Evolutionary conservation across 1,140 invertebrate genomes (phyloP), one percentile per base, ranked within the genome.

Genomic region (Agrypnia vestita): DNA sequence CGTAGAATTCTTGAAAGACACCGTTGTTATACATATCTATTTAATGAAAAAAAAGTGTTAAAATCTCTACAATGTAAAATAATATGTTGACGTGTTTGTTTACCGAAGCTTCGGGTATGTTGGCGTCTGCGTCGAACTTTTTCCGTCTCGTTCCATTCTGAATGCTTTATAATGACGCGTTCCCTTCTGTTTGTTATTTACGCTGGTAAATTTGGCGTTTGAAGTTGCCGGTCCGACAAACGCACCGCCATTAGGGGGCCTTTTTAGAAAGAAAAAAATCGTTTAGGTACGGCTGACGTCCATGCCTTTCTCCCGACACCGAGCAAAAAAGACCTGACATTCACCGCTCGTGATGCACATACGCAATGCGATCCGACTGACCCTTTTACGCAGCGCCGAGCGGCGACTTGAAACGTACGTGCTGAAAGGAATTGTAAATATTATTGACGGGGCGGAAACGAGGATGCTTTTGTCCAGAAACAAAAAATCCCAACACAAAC

Each of bases 131-230:
- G 46, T 47, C 11, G 43, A 47, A 3, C 15, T 47, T 35, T 35
- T 17, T 21, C 15, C 9, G 64, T 69, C 44, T 35, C 64, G 46
- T 69, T 69, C 64, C 15, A 3, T 46, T 69, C 64, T 69, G 64
- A 69, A 69, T 47, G 64, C 46, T 69, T 69, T 69, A 69, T 69
- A 69, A 69, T 69, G 79, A 76, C 73, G 69, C 56, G 47, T 53
- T 72, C 72, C 64, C 49, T 80, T 64, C 47, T 80, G 79, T 80
- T 80, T 71, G 74, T 80, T 80, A 80, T 80, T 80, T 80, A 80
- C 71, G 79, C 76, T 76, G 49, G 75, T 80, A 76, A 80, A 80
- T 76, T 80, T 76, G 64, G 79, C 51, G 79, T 80, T 64, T 64
- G 79, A 77, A 74, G 79, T 69, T 19, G 43, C 64, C 64, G 44